These are phyloP conservation scores for Bradynema listronoti DNA, from an alignment of 1,140 invertebrate species.

Conservation along the genomic window DNA sequence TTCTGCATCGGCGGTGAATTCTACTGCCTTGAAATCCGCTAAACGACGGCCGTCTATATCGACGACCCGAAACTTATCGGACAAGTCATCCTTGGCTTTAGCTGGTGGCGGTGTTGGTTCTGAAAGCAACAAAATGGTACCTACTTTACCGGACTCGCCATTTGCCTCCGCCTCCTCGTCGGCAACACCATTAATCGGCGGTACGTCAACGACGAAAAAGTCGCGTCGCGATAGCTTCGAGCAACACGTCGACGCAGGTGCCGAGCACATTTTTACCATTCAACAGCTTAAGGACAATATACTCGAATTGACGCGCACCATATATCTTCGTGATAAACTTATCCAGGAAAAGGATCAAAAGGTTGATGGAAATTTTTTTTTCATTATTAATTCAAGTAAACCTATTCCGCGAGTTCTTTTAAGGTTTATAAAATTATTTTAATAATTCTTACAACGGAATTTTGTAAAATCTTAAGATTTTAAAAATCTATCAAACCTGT, in stretches of 20 bases:
- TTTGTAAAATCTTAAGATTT: not conserved
- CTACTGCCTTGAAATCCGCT: too few relatives aligned
- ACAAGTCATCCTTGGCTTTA: too few relatives aligned
- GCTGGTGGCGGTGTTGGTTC: too few relatives aligned
- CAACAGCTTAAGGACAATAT: slow-evolving; percentile 38
- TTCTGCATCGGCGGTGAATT: slow-evolving; percentile 19
- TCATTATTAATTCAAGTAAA: slow-evolving; percentile 5
- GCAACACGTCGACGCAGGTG: slow-evolving; percentile 1
- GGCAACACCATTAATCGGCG: not conserved
- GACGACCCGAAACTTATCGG: slow-evolving; percentile 9
- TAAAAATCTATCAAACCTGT: not conserved
- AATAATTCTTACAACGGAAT: not conserved
- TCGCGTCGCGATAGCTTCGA: not conserved
- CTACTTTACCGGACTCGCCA: not conserved
- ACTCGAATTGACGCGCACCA: slow-evolving; percentile 10
- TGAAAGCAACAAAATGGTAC: slow-evolving; percentile 5
- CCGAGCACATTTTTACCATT: slow-evolving; percentile 11
- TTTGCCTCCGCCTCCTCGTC: not conserved
- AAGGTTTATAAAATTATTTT: slow-evolving; percentile 12
- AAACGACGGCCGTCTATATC: not conserved
- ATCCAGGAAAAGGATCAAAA: slow-evolving; percentile 34
- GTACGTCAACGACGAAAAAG: slow-evolving; percentile 13
- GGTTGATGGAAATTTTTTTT: slow-evolving; percentile 20
- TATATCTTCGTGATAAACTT: slow-evolving; percentile 14
- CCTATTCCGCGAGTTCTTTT: slow-evolving; percentile 9